Conservation (phyloP, 2,113 vertebrate species). For the Pachycephala philippinensis region DNA sequence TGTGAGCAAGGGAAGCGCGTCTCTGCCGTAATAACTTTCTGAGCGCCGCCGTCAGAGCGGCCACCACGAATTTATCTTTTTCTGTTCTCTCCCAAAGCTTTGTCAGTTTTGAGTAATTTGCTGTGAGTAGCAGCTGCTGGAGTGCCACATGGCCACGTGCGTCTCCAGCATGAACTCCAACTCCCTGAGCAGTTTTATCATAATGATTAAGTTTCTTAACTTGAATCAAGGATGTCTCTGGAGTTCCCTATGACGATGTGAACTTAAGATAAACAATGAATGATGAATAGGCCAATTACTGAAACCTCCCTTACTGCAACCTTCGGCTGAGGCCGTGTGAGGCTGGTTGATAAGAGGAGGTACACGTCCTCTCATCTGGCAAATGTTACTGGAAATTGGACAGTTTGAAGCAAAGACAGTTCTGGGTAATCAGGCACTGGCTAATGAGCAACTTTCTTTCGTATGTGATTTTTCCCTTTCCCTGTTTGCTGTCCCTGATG, state of each 20-base stretch:
- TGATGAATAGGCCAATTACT: conserved; percentile 55
- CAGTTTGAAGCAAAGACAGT: not conserved
- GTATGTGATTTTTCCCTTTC: not conserved
- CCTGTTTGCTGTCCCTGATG: not conserved
- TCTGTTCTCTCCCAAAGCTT: not conserved
- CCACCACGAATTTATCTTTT: not conserved
- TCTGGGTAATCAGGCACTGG: not conserved
- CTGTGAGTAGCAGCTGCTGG: not conserved
- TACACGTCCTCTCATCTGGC: not conserved
- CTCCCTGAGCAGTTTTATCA: conserved; percentile 40
- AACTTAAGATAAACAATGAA: conserved; percentile 59
- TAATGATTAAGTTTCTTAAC: conserved; percentile 56
- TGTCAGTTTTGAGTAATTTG: conserved; percentile 34
- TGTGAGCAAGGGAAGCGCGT: not conserved
- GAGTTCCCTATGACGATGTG: not conserved
- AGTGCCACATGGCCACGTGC: not conserved
- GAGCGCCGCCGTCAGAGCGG: not conserved
- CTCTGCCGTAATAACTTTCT: not conserved
- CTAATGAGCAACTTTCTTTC: not conserved
- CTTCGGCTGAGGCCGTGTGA: not conserved
- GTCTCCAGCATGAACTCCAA: not conserved
- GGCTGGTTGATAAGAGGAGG: conserved; percentile 20
- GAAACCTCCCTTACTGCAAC: not conserved
- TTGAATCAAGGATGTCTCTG: conserved; percentile 43
- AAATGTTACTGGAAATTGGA: not conserved